Base-by-base conservation (phyloP, 2,888 invertebrate genomes). In the Taphrorychus bicolor region DNA sequence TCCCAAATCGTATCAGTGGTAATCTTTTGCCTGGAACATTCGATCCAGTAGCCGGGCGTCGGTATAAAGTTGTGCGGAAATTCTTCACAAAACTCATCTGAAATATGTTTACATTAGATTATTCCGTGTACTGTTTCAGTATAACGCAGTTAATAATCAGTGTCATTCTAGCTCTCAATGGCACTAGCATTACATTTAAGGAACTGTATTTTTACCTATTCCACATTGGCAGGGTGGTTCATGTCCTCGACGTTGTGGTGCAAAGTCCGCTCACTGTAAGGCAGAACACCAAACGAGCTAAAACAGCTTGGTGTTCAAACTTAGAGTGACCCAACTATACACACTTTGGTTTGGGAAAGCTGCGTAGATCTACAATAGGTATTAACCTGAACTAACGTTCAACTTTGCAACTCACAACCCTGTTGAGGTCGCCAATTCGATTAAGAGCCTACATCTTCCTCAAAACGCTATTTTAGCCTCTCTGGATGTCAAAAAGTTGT, bases 41-140 rank as follows among this genome's bases (percentile, higher is more conserved):
- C 96, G 81, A 96, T 92, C 96, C 96, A 96, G 84, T 96, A 96
- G 62, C 95, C 96, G 0, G 95, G 94, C 0, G 94, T 95, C 1
- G 94, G 93, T 76, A 93, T 91, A 79, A 96, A 87, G 82, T 90
- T 94, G 84, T 96, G 96, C 0, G 95, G 95, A 83, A 91, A 95
- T 81, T 95, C 94, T 79, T 93, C 92, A 83, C 96, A 96, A 82
- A 95, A 93, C 83, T 95, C 95, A 85, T 95, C 95, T 95, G 86
- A 54, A 62, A 62, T 24, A 21, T n/a, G n/a, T n/a, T n/a, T n/a
- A n/a, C n/a, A n/a, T n/a, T n/a, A n/a, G n/a, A n/a, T n/a, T n/a
- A n/a, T n/a, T n/a, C n/a, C n/a, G n/a, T n/a, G n/a, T n/a, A n/a
- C n/a, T n/a, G n/a, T n/a, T n/a, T n/a, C n/a, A n/a, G n/a, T n/a